Evolutionary conservation across 2,888 invertebrate genomes (phyloP), one percentile per base, ranked within the genome.

Genomic region (Andrena haemorrhoa): DNA sequence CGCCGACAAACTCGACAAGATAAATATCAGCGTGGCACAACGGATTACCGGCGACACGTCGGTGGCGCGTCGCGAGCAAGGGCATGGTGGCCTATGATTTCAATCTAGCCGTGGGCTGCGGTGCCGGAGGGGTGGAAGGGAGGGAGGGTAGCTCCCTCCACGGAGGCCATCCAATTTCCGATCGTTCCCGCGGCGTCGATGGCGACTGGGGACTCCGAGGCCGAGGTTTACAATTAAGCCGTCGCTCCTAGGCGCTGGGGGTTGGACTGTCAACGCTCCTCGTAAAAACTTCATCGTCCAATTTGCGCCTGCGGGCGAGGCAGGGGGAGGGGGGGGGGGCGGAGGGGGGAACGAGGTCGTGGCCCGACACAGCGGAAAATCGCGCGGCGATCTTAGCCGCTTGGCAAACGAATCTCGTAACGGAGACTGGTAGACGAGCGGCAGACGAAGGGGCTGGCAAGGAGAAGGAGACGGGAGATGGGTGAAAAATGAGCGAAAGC

Each of bases 241-340:
- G 69, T 84, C 76, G 72, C 60, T 73, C 71, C 63, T 66, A 31
- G 65, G 26, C 61, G 84, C 7, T 56, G 35, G 47, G 51, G 73
- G 53, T 35, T 29, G 56, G 66, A 83, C 86, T 79, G 88, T 88
- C 87, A 82, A 86, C 87, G 82, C 83, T 86, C 47, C 80, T 83
- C 86, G 86, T 83, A 86, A 86, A 87, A 89, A 88, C 77, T 88
- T 89, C 83, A 79, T 87, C 85, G 83, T 89, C 86, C 86, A 88
- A 90, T 90, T 89, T 88, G 87, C 86, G 84, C 85, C 82, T 75
- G 65, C 68, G 75, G 64, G 72, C 66, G 33, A 72, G 49, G 75
- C 7, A 1, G 8, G 23, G 8, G n/a, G 58, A 1, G 12, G 33
- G n/a, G 3, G 58, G 49, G 60, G 31, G 49, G 60, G 31, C n/a